Evolutionary conservation across 2,888 invertebrate species (phyloP).

Genomic region (Chrysomela aeneicollis): DNA sequence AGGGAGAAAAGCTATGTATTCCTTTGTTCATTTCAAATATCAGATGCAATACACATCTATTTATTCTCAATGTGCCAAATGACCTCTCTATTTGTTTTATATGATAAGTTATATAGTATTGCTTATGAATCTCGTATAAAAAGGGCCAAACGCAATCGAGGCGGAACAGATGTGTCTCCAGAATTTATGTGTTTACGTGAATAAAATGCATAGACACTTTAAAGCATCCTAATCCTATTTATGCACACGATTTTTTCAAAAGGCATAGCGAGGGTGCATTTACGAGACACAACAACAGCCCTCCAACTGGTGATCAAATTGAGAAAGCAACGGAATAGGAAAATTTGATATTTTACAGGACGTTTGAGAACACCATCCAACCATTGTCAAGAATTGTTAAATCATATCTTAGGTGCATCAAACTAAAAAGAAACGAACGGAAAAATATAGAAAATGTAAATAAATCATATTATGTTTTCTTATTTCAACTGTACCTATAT

Average conservation of each 20-base stretch:
- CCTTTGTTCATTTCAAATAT: too few species aligned
- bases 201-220: constrained; percentile 29
- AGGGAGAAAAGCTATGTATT: too few species aligned
- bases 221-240: constrained; percentile 29
- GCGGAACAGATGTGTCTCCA: constrained; percentile 28
- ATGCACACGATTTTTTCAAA: neutral
- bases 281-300: neutral
- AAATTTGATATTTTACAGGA: neutral
- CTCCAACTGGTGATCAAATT: neutral
- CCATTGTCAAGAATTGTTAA: too few species aligned
- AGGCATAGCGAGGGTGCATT: neutral
- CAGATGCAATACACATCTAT: too few species aligned
- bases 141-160: constrained; percentile 16
- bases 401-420: too few species aligned
- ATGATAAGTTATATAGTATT: too few species aligned
- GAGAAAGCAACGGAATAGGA: neutral
- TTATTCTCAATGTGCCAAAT: too few species aligned
- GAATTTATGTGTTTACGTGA: constrained; percentile 33
- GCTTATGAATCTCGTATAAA: neutral
- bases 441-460: too few species aligned
- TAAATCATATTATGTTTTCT: too few species aligned
- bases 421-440: too few species aligned
- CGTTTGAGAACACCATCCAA: neutral
- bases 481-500: too few species aligned
- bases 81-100: too few species aligned